Base-by-base conservation (phyloP, 2,797 vertebrate genomes). In the Sus cebifrons region DNA sequence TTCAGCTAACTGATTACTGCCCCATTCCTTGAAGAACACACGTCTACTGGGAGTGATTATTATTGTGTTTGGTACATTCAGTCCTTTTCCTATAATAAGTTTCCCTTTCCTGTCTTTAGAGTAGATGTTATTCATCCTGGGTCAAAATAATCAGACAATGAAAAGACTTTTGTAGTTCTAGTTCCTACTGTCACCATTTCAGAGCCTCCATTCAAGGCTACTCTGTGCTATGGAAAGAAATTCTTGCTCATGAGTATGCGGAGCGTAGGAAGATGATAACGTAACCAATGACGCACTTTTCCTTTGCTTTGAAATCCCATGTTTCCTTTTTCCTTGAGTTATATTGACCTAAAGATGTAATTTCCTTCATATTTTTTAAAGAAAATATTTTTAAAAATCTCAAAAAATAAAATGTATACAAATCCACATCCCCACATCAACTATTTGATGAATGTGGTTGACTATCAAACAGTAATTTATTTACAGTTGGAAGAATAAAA, bases 311-410 rank as follows among this genome's bases (percentile, higher is more conserved):
- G 97, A 98, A 97, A 95, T 97, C 98, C 90, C 92, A 96, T 89
- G 36, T 97, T 88, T 96, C 94, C 96, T 94, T 95, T 97, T 96
- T 98, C 89, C 96, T 95, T 96, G 85, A 98, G 96, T 98, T 98
- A 95, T 97, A 98, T 98, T 96, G 83, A 84, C 25, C 64, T 44
- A 91, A 79, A 86, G 97, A 98, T 96, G 98, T 98, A 65, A 98
- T 98, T 98, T 98, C 93, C 96, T 98, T 97, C 98, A 97, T 98
- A 97, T 98, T 99, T 98, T 98, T 98, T 98, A 98, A 98, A 98
- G 96, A 98, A 98, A 98, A 94, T 96, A 97, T 36, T 36, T 36
- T 96, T 97, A 98, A 98, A 98, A 98, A 98, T 97, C 92, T 97
- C 44, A 75, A 86, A 94, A 58, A 65, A 25, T 36, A 25, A n/a